Conservation (phyloP, 2,113 vertebrate genomes). For the Halcyon senegalensis region DNA sequence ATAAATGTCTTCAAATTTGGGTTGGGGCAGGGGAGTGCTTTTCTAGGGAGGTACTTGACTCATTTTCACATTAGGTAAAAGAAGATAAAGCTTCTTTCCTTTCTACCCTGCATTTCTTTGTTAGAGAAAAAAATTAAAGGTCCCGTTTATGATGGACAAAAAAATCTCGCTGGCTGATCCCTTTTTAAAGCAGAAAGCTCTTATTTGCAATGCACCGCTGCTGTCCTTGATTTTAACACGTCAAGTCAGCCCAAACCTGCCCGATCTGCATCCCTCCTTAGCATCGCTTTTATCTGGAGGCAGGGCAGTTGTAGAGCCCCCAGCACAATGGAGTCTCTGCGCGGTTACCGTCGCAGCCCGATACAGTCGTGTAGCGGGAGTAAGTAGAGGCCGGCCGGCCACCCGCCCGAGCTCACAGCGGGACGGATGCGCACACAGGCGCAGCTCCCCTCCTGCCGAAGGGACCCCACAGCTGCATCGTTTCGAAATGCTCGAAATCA, state of each 20-base stretch:
- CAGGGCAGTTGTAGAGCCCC: background rate
- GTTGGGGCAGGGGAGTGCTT: background rate
- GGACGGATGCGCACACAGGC: accelerated
- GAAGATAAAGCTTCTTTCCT: background rate
- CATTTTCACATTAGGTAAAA: background rate
- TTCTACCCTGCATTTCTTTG: background rate
- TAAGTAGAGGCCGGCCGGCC: background rate
- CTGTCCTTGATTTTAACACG: background rate
- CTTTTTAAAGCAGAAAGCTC: background rate
- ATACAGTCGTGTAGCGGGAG: accelerated
- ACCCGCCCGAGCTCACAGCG: background rate
- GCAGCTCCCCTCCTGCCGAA: background rate
- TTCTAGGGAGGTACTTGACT: background rate
- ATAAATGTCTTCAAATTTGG: background rate
- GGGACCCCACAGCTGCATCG: background rate
- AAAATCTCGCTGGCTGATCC: background rate
- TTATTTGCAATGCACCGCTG: background rate
- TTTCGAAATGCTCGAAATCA: background rate
- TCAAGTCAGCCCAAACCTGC: background rate
- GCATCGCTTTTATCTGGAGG: background rate
- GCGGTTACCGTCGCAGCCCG: accelerated
- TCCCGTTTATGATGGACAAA: background rate
- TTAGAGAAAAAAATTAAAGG: background rate
- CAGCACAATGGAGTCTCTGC: background rate
- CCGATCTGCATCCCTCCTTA: background rate